A percentile compares a stretch with the other conserved stretches of the same genome.
These are phyloP conservation scores for Sarcophaga bullata DNA, from an alignment of 1,140 invertebrate genomes.

Conservation along the genomic window DNA sequence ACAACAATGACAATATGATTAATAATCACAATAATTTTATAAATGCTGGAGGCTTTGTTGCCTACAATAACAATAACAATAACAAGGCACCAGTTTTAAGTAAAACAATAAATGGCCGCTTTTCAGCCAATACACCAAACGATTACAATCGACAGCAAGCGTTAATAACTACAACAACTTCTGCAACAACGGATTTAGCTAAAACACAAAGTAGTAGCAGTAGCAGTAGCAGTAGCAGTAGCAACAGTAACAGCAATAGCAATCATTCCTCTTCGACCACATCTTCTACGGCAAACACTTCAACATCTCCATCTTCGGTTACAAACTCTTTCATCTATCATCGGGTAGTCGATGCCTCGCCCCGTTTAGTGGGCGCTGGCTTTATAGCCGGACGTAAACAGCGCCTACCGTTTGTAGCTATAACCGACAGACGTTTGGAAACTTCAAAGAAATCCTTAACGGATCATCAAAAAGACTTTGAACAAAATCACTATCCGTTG, in stretches of 20 bases:
- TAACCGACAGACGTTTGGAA: constrained; percentile 60
- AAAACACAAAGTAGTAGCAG: constrained; percentile 9
- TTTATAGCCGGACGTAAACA: constrained; percentile 51
- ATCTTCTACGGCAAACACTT: background rate
- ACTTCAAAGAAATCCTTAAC: constrained; percentile 51
- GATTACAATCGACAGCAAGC: constrained; percentile 21
- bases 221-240: background rate
- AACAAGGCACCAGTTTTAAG: background rate
- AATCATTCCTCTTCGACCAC: background rate
- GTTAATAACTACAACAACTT: background rate
- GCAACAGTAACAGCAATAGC: background rate
- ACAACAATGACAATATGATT: constrained; percentile 34
- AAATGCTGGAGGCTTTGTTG: constrained; percentile 17
- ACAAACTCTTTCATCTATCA: constrained; percentile 61
- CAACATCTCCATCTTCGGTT: constrained; percentile 24
- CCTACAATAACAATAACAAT: background rate
- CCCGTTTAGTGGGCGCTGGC: constrained; percentile 46
- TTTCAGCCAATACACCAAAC: constrained; percentile 33
- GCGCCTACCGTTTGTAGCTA: constrained; percentile 61
- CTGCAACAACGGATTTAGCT: background rate
- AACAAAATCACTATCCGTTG: constrained; percentile 64
- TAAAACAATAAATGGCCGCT: constrained; percentile 31
- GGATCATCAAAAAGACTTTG: constrained; percentile 60
- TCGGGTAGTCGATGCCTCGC: constrained; percentile 55
- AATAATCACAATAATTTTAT: constrained; percentile 13